A percentile compares a stretch with the other conserved stretches of the same genome.
Evolutionary conservation across 2,888 invertebrate species (phyloP).

Genomic region (Eristalis pertinax): DNA sequence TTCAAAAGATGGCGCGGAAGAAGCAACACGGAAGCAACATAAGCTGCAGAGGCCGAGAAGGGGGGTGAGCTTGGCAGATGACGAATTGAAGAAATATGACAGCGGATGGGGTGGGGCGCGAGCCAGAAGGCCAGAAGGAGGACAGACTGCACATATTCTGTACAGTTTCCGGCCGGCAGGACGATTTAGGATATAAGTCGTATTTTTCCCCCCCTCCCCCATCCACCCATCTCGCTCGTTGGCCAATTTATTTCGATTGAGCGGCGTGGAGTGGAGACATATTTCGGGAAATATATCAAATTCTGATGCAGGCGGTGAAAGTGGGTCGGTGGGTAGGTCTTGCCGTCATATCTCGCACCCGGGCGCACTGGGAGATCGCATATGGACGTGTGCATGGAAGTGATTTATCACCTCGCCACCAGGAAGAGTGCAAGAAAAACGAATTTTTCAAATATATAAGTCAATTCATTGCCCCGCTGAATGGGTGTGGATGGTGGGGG

Average conservation of each 20-base stretch:
- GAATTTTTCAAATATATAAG: slow-evolving; percentile 19
- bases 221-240: not conserved
- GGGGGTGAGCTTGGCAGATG: slow-evolving; percentile 64
- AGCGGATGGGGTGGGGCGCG: slow-evolving; percentile 12
- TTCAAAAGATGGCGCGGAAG: slow-evolving; percentile 28
- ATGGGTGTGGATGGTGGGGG: not conserved
- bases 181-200: slow-evolving; percentile 27
- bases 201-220: not conserved
- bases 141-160: slow-evolving; percentile 55
- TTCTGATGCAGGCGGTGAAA: slow-evolving; percentile 63
- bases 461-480: not conserved
- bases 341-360: slow-evolving; percentile 25
- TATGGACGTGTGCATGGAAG: slow-evolving; percentile 56
- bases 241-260: slow-evolving; percentile 65
- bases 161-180: slow-evolving; percentile 69
- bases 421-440: slow-evolving; percentile 10
- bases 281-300: slow-evolving; percentile 67
- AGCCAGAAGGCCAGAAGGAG: slow-evolving; percentile 2
- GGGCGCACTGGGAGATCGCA: slow-evolving; percentile 26
- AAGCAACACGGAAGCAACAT: slow-evolving; percentile 56
- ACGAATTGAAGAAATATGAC: slow-evolving; percentile 69
- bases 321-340: slow-evolving; percentile 23
- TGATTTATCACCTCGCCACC: slow-evolving; percentile 51
- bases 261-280: slow-evolving; percentile 51
- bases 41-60: slow-evolving; percentile 18